These are phyloP conservation scores for Poeciliopsis infans DNA, from an alignment of 2,797 vertebrate genomes.

Conservation along the genomic window DNA sequence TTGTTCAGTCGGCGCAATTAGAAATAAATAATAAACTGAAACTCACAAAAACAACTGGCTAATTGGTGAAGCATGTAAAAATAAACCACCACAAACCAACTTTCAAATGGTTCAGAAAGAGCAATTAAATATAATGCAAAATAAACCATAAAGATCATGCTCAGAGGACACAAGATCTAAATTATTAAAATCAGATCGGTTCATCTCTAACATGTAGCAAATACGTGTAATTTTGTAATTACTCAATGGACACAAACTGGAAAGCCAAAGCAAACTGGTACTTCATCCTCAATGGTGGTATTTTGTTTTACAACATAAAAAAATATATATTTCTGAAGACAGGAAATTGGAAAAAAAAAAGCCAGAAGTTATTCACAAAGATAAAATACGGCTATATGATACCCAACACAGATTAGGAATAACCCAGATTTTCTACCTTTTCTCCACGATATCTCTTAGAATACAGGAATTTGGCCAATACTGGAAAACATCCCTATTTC, in stretches of 20 bases:
- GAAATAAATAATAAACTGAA: too few relatives aligned
- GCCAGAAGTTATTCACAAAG: background rate
- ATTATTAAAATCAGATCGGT: too few relatives aligned
- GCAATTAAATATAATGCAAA: too few relatives aligned
- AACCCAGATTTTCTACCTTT: background rate
- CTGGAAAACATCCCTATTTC: background rate
- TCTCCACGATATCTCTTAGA: background rate
- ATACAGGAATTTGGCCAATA: background rate
- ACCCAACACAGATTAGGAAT: background rate
- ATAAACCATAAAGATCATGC: too few relatives aligned
- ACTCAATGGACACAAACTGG: background rate
- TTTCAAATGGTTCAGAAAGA: too few relatives aligned
- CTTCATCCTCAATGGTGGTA: too few relatives aligned
- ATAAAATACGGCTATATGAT: background rate
- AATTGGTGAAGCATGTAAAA: too few relatives aligned
- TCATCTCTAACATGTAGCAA: background rate
- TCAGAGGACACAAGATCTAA: too few relatives aligned
- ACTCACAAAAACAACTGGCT: too few relatives aligned
- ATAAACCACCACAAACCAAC: too few relatives aligned
- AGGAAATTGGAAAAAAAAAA: background rate
- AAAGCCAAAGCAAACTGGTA: background rate
- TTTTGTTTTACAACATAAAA: background rate
- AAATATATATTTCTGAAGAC: background rate
- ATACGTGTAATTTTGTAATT: background rate
- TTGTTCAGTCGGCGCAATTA: too few relatives aligned